Base-by-base conservation (phyloP, 2,888 invertebrate species). In the Malthinus flaveolus region DNA sequence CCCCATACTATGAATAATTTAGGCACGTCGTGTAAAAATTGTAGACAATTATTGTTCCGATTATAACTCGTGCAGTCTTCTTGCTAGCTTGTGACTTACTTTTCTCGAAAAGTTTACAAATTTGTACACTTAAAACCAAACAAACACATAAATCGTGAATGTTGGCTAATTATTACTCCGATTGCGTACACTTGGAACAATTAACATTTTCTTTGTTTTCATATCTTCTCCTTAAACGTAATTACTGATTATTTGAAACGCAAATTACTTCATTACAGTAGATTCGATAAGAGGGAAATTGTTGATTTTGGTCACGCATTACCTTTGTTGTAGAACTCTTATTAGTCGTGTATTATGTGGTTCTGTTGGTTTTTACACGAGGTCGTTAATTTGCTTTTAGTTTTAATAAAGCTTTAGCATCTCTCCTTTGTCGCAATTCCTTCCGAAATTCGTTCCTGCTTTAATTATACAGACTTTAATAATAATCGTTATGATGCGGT, bases 261-360 rank as follows among this genome's bases (percentile, higher is more conserved):
- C 45, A 52, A 52, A 52, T 52, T 52, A 45, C 52, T 52, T 52
- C 52, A 52, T 52, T 52, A 52, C 45, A 32, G 52, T 52, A 33
- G 35, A 51, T 45, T 31, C 45, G 52, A 52, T 52, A 52, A 15
- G 52, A 42, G 31, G 23, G 23, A 23, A 23, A 34, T 32, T n/a
- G 44, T 33, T 42, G 50, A 51, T 51, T 52, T 32, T 34, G 34
- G 52, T 34, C 52, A 52, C 52, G 46, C 52, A 31, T 36, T 46
- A 46, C 49, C 36, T 52, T 46, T 36, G 42, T 23, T 3, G 23
- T 8, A 36, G 13, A 31, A 45, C 36, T 52, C 23, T 49, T 31
- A 36, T 12, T 23, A 31, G 49, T 37, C 23, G 23, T 13, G 39
- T 42, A n/a, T n/a, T n/a, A 42, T 42, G 39, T 42, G 23, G 23